Conservation (phyloP, 2,888 invertebrate genomes). For the Drosophila sordidapex region DNA sequence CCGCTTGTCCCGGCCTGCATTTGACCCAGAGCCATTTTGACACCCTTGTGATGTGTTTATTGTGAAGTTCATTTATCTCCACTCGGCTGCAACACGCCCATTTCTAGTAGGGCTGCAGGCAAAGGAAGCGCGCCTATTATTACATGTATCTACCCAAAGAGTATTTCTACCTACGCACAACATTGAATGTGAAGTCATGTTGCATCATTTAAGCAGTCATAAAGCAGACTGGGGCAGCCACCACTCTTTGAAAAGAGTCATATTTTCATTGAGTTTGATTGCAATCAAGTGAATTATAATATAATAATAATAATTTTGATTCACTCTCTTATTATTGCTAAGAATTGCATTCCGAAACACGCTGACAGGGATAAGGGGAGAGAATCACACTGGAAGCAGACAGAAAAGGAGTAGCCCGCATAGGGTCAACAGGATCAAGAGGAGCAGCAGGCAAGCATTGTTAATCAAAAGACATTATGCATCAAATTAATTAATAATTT, state of each 20-base stretch:
- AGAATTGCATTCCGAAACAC: not conserved
- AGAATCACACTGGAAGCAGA: not conserved
- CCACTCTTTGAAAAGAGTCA: not conserved
- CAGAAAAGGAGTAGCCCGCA: not conserved
- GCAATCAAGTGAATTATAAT: not conserved
- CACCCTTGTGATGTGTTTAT: conserved; percentile 67
- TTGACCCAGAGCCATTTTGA: conserved; percentile 67
- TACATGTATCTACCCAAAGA: not conserved
- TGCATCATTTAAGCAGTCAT: not conserved
- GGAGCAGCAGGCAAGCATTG: not conserved
- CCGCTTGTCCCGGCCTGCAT: too few species aligned
- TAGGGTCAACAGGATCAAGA: not conserved
- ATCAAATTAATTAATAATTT: not conserved
- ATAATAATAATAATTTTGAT: not conserved
- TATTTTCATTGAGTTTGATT: not conserved
- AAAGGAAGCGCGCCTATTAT: conserved; percentile 32
- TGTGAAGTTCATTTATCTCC: conserved; percentile 59
- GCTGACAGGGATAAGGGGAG: not conserved
- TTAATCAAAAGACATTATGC: too few species aligned
- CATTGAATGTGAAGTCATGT: not conserved
- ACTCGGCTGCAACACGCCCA: conserved; percentile 51
- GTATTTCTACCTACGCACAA: not conserved
- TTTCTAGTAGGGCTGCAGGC: conserved; percentile 38
- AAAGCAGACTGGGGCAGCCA: not conserved
- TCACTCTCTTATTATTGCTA: not conserved